These are phyloP conservation scores for Danaus chrysippus DNA, from an alignment of 2,888 invertebrate species.

Conservation along the genomic window DNA sequence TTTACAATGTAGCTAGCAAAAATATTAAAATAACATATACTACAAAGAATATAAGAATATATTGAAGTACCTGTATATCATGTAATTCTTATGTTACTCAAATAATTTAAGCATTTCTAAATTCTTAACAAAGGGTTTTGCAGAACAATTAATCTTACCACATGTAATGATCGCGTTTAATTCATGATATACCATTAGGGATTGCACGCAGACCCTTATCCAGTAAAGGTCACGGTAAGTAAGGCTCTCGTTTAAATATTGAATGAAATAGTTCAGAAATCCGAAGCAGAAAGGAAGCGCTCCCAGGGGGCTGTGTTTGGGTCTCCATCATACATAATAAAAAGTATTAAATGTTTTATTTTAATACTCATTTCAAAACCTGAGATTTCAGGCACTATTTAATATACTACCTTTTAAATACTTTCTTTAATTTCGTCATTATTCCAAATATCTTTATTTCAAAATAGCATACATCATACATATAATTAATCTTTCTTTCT, in stretches of 20 bases:
- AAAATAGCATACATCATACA: too few relatives aligned
- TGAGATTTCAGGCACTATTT: neutral
- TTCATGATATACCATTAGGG: conserved; percentile 1
- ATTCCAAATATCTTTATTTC: too few relatives aligned
- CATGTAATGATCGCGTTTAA: neutral
- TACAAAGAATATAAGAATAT: too few relatives aligned
- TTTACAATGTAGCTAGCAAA: too few relatives aligned
- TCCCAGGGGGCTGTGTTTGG: neutral
- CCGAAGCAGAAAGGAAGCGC: conserved; percentile 2
- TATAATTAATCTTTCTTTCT: too few relatives aligned
- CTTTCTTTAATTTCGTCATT: too few relatives aligned
- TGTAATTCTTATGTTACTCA: neutral
- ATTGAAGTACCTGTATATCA: too few relatives aligned
- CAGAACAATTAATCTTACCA: neutral
- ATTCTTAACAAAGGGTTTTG: neutral
- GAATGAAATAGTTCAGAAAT: conserved; percentile 9
- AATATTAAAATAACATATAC: too few relatives aligned
- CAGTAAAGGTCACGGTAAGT: conserved; percentile 4
- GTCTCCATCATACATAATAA: neutral
- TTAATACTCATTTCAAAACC: neutral
- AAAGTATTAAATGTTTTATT: neutral
- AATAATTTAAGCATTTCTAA: neutral
- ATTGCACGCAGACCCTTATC: neutral
- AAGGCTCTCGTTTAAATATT: conserved; percentile 1
- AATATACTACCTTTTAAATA: too few relatives aligned